Evolutionary conservation across 2,113 vertebrate species (phyloP).

Genomic region (Progne subis): DNA sequence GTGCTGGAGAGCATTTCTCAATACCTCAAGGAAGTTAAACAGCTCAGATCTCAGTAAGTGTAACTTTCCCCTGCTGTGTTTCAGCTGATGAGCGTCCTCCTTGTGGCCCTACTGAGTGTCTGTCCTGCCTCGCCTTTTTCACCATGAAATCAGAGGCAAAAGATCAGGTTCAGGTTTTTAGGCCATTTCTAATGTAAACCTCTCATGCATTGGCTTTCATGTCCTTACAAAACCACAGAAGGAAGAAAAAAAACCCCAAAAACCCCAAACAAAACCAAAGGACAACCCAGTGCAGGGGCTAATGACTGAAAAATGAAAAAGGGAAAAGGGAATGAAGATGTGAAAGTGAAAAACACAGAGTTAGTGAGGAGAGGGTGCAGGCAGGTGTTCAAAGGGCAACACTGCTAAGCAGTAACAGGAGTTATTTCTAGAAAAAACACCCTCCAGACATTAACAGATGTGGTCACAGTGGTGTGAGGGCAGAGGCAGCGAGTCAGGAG

Average conservation of each 20-base stretch:
- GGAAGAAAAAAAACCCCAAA: too few species aligned
- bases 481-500: neutral
- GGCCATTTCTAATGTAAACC: neutral
- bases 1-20: neutral
- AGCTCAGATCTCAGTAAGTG: neutral
- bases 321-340: neutral
- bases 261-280: fast-evolving
- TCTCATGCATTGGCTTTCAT: neutral
- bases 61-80: neutral
- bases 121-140: neutral
- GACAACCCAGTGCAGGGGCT: neutral
- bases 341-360: neutral
- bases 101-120: neutral
- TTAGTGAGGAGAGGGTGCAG: neutral
- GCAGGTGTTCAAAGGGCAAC: neutral
- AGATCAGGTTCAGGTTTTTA: neutral
- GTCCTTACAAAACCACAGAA: neutral
- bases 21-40: neutral
- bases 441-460: neutral
- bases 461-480: neutral
- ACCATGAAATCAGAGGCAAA: neutral
- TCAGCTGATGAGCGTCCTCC: neutral
- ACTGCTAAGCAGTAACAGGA: neutral
- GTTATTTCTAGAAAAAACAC: neutral
- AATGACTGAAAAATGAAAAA: neutral